Evolutionary conservation across 2,888 invertebrate genomes (phyloP).

Genomic region (Tyria jacobaeae): DNA sequence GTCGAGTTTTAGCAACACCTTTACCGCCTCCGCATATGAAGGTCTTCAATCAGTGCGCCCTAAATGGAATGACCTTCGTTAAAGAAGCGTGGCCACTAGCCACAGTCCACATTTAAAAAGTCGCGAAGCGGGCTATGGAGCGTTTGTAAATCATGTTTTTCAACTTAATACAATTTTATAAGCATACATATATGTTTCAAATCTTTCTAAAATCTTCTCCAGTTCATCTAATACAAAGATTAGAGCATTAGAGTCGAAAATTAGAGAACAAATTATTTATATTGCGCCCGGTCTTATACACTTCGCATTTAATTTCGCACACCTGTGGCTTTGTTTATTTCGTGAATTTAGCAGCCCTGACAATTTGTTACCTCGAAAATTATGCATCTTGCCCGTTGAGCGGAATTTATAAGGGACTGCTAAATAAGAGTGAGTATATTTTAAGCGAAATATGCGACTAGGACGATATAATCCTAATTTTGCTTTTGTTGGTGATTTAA

Average conservation of each 20-base stretch:
- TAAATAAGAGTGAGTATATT: constrained; percentile 33
- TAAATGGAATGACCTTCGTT: no score
- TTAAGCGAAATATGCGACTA: constrained; percentile 35
- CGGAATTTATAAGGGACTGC: constrained; percentile 30
- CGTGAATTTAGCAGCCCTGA: constrained; percentile 60
- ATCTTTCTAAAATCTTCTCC: constrained; percentile 10
- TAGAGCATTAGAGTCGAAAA: constrained; percentile 51
- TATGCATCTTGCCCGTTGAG: constrained; percentile 39
- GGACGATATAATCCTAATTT: constrained; percentile 15
- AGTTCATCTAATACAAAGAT: constrained; percentile 25
- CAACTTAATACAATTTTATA: no score
- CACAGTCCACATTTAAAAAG: no score
- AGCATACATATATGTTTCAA: no score
- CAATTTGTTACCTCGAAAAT: constrained; percentile 57
- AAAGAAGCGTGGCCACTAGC: no score
- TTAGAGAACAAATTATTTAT: constrained; percentile 73
- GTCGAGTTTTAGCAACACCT: no score
- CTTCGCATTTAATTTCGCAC: constrained; percentile 71
- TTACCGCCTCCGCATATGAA: no score
- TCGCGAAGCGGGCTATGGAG: no score
- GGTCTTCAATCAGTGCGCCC: no score
- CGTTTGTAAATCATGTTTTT: no score
- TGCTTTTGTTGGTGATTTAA: constrained; percentile 4
- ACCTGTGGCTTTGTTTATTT: constrained; percentile 81
- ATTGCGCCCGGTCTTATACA: constrained; percentile 55